phyloP scores from a whole-genome alignment of 1,140 invertebrate genomes.

The Magallana gigas region DNA sequence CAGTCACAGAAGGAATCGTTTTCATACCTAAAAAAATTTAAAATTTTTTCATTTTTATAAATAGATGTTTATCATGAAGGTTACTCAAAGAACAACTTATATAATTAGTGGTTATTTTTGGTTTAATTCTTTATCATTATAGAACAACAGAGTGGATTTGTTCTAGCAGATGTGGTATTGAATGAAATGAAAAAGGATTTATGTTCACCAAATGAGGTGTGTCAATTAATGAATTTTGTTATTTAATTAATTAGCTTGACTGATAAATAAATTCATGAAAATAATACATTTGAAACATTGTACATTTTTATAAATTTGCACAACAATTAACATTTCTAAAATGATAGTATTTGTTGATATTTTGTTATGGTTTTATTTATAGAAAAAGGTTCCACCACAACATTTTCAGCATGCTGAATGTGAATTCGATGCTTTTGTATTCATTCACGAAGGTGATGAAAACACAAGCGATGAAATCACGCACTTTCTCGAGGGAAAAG shows the following conservation, averaged over 20 bases:
- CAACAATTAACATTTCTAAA: neutral
- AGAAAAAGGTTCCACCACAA: neutral
- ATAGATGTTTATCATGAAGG: too few species aligned
- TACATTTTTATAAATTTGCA: neutral
- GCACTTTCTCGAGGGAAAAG: neutral
- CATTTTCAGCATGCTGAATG: neutral
- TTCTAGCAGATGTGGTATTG: neutral
- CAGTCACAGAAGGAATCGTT: too few species aligned
- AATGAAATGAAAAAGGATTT: neutral
- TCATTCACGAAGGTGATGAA: neutral
- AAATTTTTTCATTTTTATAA: too few species aligned
- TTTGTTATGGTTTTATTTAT: neutral
- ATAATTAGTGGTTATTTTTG: neutral
- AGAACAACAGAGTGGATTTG: neutral
- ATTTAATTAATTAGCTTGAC: too few species aligned
- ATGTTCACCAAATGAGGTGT: too few species aligned
- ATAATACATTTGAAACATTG: neutral
- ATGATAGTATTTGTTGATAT: too few species aligned
- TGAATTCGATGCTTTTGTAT: neutral
- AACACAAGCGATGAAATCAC: neutral
- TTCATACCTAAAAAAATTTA: too few species aligned
- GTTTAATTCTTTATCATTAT: neutral
- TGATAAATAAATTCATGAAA: too few species aligned
- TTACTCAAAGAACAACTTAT: too few species aligned
- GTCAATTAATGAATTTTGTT: too few species aligned